Conservation (phyloP, 2,888 invertebrate species). For the Diarsia rubi region DNA sequence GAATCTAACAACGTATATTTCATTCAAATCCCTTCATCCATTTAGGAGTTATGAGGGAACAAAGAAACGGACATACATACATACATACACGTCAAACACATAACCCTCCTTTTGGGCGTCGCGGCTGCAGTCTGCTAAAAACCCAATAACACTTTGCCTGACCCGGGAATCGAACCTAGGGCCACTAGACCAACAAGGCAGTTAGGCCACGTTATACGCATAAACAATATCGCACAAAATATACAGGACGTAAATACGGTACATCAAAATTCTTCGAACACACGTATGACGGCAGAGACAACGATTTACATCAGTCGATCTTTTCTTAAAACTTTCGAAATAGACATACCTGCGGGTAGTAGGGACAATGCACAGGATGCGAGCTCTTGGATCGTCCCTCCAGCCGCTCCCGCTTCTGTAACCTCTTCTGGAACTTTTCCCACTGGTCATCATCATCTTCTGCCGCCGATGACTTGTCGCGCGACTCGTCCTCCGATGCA, state of each 20-base stretch:
- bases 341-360: constrained; percentile 95
- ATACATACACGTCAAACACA: too few relatives aligned
- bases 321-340: neutral
- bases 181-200: too few relatives aligned
- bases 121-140: too few relatives aligned
- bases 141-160: too few relatives aligned
- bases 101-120: too few relatives aligned
- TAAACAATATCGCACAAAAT: neutral
- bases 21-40: too few relatives aligned
- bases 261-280: neutral
- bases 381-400: constrained; percentile 98
- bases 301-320: neutral
- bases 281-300: neutral
- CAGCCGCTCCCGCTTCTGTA: constrained; percentile 96
- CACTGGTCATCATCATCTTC: constrained; percentile 97
- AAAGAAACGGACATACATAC: too few relatives aligned
- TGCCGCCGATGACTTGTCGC: constrained; percentile 91
- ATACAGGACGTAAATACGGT: neutral
- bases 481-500: constrained; percentile 90
- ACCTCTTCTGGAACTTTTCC: constrained; percentile 97
- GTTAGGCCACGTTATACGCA: neutral
- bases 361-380: constrained; percentile 99
- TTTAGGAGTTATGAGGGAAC: too few relatives aligned
- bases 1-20: too few relatives aligned
- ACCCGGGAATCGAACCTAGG: too few relatives aligned